A percentile compares a stretch with the other conserved stretches of the same genome.
phyloP scores from a whole-genome alignment of 92 coral and sea anemone species.

The Paragorgia papillata region DNA sequence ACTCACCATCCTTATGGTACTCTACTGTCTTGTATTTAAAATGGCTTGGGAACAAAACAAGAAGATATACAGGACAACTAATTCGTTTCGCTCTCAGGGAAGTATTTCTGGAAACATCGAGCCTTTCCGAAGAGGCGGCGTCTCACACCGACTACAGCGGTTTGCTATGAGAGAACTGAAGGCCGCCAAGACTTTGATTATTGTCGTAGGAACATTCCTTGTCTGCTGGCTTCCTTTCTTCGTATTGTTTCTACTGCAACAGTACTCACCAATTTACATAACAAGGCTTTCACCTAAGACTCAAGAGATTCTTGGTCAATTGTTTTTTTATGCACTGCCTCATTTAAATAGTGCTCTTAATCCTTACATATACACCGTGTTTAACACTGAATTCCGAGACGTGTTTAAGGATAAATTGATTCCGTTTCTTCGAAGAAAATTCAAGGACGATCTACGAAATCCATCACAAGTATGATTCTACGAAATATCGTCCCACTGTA shows the following conservation, averaged over 20 bases:
- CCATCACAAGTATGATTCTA: neutral
- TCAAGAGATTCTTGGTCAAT: slow-evolving; percentile 69
- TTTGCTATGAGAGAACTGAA: slow-evolving; percentile 81
- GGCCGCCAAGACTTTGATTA: slow-evolving; percentile 91
- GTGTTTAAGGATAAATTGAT: slow-evolving; percentile 60
- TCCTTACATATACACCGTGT: slow-evolving; percentile 89
- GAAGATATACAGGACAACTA: slow-evolving; percentile 45
- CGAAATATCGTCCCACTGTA: too few relatives aligned
- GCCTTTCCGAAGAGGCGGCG: slow-evolving; percentile 59
- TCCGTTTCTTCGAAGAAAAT: neutral
- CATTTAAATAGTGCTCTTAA: slow-evolving; percentile 83
- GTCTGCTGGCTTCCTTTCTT: slow-evolving; percentile 93
- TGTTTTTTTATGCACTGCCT: slow-evolving; percentile 80
- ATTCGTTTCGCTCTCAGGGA: slow-evolving; percentile 53
- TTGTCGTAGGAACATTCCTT: slow-evolving; percentile 90
- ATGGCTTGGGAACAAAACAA: slow-evolving; percentile 82
- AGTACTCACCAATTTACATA: slow-evolving; percentile 64
- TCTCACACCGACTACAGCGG: slow-evolving; percentile 41
- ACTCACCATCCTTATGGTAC: slow-evolving; percentile 68
- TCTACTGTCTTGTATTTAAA: slow-evolving; percentile 83
- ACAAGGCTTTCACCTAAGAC: slow-evolving; percentile 53
- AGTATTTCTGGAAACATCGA: slow-evolving; percentile 36
- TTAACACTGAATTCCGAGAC: slow-evolving; percentile 81
- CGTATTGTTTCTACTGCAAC: slow-evolving; percentile 71
- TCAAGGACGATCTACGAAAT: neutral